phyloP scores from a whole-genome alignment of 2,888 invertebrate genomes.

The Tenthredo livida region DNA sequence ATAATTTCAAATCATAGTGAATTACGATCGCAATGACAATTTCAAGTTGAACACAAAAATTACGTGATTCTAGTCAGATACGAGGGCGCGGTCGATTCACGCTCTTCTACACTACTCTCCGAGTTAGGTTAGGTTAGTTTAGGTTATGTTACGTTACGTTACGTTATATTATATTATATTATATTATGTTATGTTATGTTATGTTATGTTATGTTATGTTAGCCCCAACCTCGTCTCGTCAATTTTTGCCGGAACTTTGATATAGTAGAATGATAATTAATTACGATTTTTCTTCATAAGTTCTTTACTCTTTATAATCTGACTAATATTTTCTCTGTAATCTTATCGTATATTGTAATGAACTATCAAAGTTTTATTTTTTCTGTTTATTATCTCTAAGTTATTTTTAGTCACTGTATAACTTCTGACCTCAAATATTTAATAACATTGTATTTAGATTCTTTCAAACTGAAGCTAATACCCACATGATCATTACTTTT shows the following conservation, averaged over 20 bases:
- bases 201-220: neutral
- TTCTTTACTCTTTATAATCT: neutral
- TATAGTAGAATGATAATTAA: neutral
- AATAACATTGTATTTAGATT: neutral
- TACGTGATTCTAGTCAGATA: conserved; percentile 37
- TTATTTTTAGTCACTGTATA: conserved; percentile 7
- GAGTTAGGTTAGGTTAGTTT: neutral
- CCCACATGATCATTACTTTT: neutral
- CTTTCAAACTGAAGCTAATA: neutral
- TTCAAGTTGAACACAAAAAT: neutral
- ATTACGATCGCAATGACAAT: neutral
- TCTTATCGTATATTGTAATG: neutral
- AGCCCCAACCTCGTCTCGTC: neutral
- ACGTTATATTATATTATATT: neutral
- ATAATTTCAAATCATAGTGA: neutral
- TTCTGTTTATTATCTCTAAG: neutral
- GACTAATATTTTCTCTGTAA: too few relatives aligned
- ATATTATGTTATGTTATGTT: neutral
- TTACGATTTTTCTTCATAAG: neutral
- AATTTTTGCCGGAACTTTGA: neutral
- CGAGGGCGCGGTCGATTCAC: conserved; percentile 43
- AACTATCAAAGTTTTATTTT: neutral
- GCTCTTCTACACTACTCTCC: neutral
- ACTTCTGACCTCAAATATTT: neutral
- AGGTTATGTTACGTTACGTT: conserved; percentile 1